Evolutionary conservation across 2,888 invertebrate species (phyloP), one percentile per base, ranked within the genome.

Genomic region (Plebejus melissa): DNA sequence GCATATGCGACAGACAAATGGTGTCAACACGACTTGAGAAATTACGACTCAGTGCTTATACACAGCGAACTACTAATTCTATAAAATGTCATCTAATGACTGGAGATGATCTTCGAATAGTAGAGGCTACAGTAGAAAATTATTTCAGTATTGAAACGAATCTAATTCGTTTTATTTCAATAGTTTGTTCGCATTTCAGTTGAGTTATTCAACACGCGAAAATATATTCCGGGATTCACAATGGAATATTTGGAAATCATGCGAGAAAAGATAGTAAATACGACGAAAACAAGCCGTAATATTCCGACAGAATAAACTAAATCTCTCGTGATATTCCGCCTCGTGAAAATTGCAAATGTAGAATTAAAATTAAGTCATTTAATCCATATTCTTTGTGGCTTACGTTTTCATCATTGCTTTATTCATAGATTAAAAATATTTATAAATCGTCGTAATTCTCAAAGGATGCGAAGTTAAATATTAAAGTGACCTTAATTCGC

Each of bases 1-100:
- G 79, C 88, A 86, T 89, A 90, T 91, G 91, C 91, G 72, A 16
- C 72, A 28, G 71, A 91, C 88, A 86, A 83, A 82, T 83, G 81
- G 82, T 84, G 83, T 83, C 84, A 83, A 84, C 85, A 85, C 91
- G 91, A 90, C 87, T 89, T 82, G 83, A 83, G 82, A 83, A 83
- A 85, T 83, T 80, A 81, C 80, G 80, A 80, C 72, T 54, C 13
- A 58, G 41, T 7, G 81, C 80, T 82, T 79, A 79, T 78, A 76
- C 77, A 78, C 75, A 77, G 22, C 41, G 13, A n/a, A 41, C 38
- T 70, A 41, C 70, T 70, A n/a, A 69, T 69, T 41, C n/a, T 41
- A 9, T 9, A 28, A 71, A 50, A 71, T 71, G 6, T 41, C 13
- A 11, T 41, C 46, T 50, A 71, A 71, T 46, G 41, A 70, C 70